phyloP scores from a whole-genome alignment of 2,888 invertebrate species.

The Conus canariensis region DNA sequence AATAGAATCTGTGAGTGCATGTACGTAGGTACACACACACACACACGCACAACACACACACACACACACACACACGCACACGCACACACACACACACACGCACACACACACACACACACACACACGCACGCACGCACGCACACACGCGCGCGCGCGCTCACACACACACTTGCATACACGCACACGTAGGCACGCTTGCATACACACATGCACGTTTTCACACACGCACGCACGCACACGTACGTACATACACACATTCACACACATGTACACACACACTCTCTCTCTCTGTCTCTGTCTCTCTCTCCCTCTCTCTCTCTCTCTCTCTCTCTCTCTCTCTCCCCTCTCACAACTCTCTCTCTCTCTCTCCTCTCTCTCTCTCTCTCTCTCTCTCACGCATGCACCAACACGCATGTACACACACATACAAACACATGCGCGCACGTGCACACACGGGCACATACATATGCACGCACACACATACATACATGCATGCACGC shows the following conservation, averaged over 20 bases:
- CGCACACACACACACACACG: too few relatives aligned
- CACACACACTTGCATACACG: too few relatives aligned
- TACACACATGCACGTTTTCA: too few relatives aligned
- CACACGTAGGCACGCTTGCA: too few relatives aligned
- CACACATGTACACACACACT: conserved; percentile 22
- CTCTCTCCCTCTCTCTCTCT: not conserved
- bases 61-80: too few relatives aligned
- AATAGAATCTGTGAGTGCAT: too few relatives aligned
- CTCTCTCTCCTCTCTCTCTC: not conserved
- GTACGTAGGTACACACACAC: too few relatives aligned
- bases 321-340: not conserved
- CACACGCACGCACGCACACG: not conserved
- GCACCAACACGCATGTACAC: not conserved
- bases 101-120: too few relatives aligned
- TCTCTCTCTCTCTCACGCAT: not conserved
- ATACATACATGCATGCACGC: not conserved
- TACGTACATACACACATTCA: not conserved
- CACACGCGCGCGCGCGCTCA: not conserved
- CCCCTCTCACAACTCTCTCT: not conserved
- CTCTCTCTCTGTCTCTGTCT: not conserved
- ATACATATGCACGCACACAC: not conserved
- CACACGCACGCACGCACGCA: not conserved
- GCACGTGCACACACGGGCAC: not conserved
- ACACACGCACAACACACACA: too few relatives aligned
- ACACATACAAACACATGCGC: not conserved